Base-by-base conservation (phyloP, 2,113 vertebrate genomes). In the Nothoprocta perdicaria region DNA sequence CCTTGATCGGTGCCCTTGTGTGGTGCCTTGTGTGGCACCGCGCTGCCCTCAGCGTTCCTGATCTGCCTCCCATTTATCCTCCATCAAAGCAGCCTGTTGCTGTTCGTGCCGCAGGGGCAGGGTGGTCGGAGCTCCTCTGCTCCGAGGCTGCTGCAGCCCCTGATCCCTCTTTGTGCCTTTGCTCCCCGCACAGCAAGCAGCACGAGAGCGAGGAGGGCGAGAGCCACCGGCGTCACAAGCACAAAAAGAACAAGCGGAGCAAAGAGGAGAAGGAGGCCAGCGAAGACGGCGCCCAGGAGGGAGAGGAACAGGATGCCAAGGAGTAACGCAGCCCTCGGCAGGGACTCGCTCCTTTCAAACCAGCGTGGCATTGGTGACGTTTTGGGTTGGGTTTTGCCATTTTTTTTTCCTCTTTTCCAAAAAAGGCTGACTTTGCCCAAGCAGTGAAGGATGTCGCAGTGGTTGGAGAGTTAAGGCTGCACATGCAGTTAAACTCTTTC, bases 241-340 rank as follows among this genome's bases (percentile, higher is more conserved):
- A 98, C 96, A 98, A 98, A 94, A 98, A 97, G 94, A 98, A 96
- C 95, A 98, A 98, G 92, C 96, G 97, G 0, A 97, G 95, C 86
- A 98, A 98, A 78, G 97, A 98, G 85, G 97, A 97, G 76, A 98
- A 98, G 86, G 96, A 96, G 73, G 48, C 89, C 33, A 95, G 92
- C 0, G 97, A 97, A 35, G 97, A 97, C 0, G 95, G 92, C 0
- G 60, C 84, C 7, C 89, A 74, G 41, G 96, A 96, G 79, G 96
- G 95, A 27, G 97, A 96, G 40, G 97, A 97, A 80, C 96, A 91
- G 63, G 97, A 97, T 6, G 48, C 95, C 94, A 97, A 97, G 95
- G 97, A 98, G 88, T 97, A 91, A 93, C 62, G 5, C 16, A 14
- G 69, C 68, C 43, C 43, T 3, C 6, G 0, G 61, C 45, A 62